These are phyloP conservation scores for Aphelenchoides fujianensis DNA, from an alignment of 1,140 invertebrate genomes.

Conservation along the genomic window DNA sequence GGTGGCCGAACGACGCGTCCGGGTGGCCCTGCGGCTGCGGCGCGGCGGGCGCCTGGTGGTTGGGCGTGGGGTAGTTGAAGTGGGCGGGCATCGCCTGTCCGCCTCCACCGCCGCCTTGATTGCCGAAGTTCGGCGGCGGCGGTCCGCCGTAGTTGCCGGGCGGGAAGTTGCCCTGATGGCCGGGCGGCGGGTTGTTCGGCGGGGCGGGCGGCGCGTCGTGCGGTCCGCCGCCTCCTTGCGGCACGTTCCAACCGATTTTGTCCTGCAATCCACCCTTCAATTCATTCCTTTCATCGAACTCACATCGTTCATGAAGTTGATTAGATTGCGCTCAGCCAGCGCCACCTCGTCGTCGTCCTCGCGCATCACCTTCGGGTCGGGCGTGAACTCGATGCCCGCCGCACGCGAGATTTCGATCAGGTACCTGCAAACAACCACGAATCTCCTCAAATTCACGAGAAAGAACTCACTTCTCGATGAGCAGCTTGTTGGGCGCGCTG, in stretches of 20 bases:
- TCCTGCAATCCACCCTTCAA: slow-evolving; percentile 34
- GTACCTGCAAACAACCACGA: slow-evolving; percentile 63
- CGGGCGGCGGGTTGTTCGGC: slow-evolving; percentile 11
- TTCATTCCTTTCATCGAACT: slow-evolving; percentile 23
- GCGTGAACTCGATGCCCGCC: slow-evolving; percentile 84
- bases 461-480: slow-evolving; percentile 87
- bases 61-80: slow-evolving; percentile 24
- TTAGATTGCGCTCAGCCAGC: slow-evolving; percentile 72
- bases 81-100: background rate
- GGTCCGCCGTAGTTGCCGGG: background rate
- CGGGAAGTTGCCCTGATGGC: background rate
- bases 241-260: slow-evolving; percentile 42
- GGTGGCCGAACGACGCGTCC: background rate
- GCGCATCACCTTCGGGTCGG: slow-evolving; percentile 79
- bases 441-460: background rate
- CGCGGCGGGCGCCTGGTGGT: slow-evolving; percentile 25
- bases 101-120: background rate
- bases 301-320: slow-evolving; percentile 68
- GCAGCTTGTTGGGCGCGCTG: slow-evolving; percentile 87
- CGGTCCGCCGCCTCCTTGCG: background rate
- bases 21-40: background rate
- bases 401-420: slow-evolving; percentile 86
- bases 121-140: background rate
- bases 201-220: background rate
- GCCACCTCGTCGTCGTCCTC: slow-evolving; percentile 70